Conservation (phyloP, 2,113 vertebrate species). For the Melanocharis versteri region DNA sequence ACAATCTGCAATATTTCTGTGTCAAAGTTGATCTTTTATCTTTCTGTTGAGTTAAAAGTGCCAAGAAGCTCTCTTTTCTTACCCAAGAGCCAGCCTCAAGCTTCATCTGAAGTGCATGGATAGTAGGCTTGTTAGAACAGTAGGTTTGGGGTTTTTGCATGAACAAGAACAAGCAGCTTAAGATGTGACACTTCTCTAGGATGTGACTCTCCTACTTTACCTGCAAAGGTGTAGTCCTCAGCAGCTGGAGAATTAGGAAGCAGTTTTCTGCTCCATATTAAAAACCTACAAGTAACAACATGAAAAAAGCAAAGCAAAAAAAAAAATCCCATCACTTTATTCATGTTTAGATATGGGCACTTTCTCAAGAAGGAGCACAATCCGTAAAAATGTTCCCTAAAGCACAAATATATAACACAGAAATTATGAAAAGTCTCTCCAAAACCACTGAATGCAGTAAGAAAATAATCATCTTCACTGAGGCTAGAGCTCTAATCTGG, state of each 20-base stretch:
- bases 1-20: background rate
- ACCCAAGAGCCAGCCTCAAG: background rate
- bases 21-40: background rate
- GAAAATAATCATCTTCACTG: background rate
- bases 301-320: background rate
- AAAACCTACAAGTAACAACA: background rate
- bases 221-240: background rate
- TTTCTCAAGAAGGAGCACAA: background rate
- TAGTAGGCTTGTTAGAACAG: background rate
- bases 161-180: background rate
- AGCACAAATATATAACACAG: background rate
- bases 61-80: background rate
- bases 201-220: background rate
- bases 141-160: fast-evolving
- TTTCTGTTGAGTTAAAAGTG: background rate
- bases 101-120: background rate
- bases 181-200: background rate
- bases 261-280: background rate
- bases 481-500: background rate
- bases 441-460: background rate
- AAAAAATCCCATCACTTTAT: background rate
- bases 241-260: background rate
- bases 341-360: background rate
- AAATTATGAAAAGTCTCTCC: background rate
- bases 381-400: background rate